Base-by-base conservation (phyloP, 2,113 vertebrate genomes). In the Muntiacus muntjak region DNA sequence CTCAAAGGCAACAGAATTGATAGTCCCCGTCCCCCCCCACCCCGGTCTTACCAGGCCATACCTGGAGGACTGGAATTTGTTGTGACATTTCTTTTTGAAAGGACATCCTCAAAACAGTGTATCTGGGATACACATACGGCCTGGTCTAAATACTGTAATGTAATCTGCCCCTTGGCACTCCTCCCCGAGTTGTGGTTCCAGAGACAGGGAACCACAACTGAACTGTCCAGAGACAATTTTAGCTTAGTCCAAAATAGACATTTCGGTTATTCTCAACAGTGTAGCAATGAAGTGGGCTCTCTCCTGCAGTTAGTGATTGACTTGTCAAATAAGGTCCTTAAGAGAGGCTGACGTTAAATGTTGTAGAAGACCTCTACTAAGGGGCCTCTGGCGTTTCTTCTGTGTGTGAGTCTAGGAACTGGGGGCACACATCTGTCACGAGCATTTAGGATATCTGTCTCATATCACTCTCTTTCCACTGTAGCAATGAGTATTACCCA, bases 401-500 rank as follows among this genome's bases (percentile, higher is more conserved):
- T 26, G 0, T 12, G 23, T 36, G 14, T 25, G 52, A 54, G 36
- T 45, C 84, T 54, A 1, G 36, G 87, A 84, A 12, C 87, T 1
- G 0, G 45, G 15, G 26, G 2, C 15, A 1, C 36, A 57, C 23
- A 16, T 7, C 11, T 71, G 28, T 60, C 25, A 17, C 28, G 26
- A n/a, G 30, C 55, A 36, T 23, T 36, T 33, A 45, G 58, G 21
- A 36, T 8, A 16, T 50, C 11, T 21, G 7, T 76, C 15, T 79
- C 57, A 7, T 78, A 8, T 45, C 28, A 4, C 21, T 43, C 50
- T 95, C 67, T 95, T 40, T 71, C 81, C 10, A 28, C 86, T 16
- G 16, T 64, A 99, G 99, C 98, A 99, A 99, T 45, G 99, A 99
- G 98, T 99, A 99, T 97, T 99, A 99, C 98, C 99, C 99, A 28